Evolutionary conservation across 2,797 vertebrate genomes (phyloP), one percentile per base, ranked within the genome.

Genomic region (Distichodus sexfasciatus): DNA sequence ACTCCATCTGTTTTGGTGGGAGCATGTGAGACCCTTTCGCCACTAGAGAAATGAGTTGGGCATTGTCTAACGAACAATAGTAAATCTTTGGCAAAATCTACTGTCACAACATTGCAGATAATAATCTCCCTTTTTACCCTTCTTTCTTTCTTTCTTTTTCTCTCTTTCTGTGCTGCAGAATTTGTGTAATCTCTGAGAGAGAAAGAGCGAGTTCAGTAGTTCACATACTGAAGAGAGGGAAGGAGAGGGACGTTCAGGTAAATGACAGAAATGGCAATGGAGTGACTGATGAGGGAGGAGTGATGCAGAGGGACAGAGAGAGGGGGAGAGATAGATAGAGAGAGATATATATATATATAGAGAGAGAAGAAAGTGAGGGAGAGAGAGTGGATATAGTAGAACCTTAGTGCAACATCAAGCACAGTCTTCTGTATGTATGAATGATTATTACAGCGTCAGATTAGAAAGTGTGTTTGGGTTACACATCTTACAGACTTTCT

Each of bases 21-120:
- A 84, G 84, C 79, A 76, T 82, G 78, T 26, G 50, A 84, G 84
- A 83, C 82, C 85, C 84, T 79, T 71, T 81, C 58, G 48, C 84
- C 79, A 83, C 83, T 85, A 75, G 82, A 72, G 69, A 86, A 85
- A 88, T 79, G 84, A 73, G 77, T 61, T 82, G 50, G 71, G 72
- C 77, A 85, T 90, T 92, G 90, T 90, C 87, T 90, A 80, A 82
- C 80, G 83, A 88, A 90, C 88, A 90, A 90, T 91, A 86, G 88
- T 91, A 90, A 88, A 91, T 91, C 87, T 91, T 87, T 90, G 90
- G 87, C 89, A 85, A 90, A 91, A 91, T 91, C 89, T 89, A 83
- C 89, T 87, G 87, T 89, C 90, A 90, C 87, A 90, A 91, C 90
- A 89, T 58, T 36, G 85, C 83, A 90, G 89, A 91, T 92, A 91